These are phyloP conservation scores for Phengaris arion DNA, from an alignment of 2,888 invertebrate genomes.

Conservation along the genomic window DNA sequence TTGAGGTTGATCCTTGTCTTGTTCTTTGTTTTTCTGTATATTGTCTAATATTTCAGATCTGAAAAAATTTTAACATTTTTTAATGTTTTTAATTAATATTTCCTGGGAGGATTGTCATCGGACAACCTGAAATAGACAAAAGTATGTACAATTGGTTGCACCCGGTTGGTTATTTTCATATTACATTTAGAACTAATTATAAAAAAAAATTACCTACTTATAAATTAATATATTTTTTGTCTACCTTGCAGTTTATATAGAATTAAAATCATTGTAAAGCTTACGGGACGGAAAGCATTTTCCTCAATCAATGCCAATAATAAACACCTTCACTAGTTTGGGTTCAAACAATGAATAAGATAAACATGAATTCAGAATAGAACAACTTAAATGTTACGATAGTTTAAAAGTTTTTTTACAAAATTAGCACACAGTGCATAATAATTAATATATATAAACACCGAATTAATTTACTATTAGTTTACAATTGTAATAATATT, in stretches of 20 bases:
- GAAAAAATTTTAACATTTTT: slow-evolving; percentile 47
- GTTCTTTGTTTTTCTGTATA: slow-evolving; percentile 77
- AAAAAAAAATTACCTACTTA: not conserved
- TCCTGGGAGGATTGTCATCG: not conserved
- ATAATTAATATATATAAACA: too few species aligned
- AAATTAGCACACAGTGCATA: too few species aligned
- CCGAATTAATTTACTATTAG: too few species aligned
- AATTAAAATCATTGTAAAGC: slow-evolving; percentile 13
- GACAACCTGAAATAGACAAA: not conserved
- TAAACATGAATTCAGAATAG: not conserved
- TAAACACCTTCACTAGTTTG: slow-evolving; percentile 5
- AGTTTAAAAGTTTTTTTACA: not conserved
- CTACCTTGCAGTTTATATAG: not conserved
- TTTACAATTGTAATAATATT: too few species aligned
- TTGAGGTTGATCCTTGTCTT: slow-evolving; percentile 61
- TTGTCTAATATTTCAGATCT: slow-evolving; percentile 82
- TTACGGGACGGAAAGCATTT: slow-evolving; percentile 19
- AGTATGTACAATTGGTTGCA: not conserved
- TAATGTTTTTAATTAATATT: slow-evolving; percentile 32
- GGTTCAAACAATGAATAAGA: not conserved
- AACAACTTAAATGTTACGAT: not conserved
- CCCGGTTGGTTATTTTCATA: not conserved
- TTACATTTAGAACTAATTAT: not conserved
- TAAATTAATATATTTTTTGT: not conserved
- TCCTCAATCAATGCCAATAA: slow-evolving; percentile 3